Conservation (phyloP, 2,888 invertebrate species). For the Bombylius discolor region DNA sequence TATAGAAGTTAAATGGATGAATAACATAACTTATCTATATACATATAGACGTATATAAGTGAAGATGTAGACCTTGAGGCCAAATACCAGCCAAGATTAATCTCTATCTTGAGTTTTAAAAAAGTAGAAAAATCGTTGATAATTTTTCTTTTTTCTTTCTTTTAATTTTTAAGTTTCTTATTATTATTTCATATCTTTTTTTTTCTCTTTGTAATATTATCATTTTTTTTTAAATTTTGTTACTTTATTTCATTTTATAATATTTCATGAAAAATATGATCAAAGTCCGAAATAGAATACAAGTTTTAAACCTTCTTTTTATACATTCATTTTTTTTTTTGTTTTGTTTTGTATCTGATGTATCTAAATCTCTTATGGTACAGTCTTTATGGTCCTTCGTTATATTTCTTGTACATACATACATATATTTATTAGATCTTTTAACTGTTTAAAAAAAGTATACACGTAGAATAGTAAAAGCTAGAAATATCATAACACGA, state of each 20-base stretch:
- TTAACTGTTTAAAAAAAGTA: no score
- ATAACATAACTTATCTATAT: not conserved
- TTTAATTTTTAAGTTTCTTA: not conserved
- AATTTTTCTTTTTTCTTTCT: not conserved
- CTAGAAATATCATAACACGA: no score
- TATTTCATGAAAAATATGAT: not conserved
- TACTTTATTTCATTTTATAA: no score
- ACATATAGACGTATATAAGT: not conserved
- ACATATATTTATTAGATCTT: no score
- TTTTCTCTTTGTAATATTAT: no score
- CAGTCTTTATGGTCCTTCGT: no score
- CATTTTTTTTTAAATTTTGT: no score
- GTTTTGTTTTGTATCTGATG: no score
- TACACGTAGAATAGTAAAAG: no score
- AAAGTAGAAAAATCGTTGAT: not conserved
- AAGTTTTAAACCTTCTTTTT: not conserved
- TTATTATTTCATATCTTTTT: not conserved
- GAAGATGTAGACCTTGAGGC: not conserved
- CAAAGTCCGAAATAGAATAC: not conserved
- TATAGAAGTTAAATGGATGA: no score
- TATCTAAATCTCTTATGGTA: no score
- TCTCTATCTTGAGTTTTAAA: not conserved
- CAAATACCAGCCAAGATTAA: not conserved
- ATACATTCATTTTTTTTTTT: not conserved
- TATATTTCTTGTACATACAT: no score